Evolutionary conservation across 2,888 invertebrate species (phyloP).

Genomic region (Eremobia ochroleuca): DNA sequence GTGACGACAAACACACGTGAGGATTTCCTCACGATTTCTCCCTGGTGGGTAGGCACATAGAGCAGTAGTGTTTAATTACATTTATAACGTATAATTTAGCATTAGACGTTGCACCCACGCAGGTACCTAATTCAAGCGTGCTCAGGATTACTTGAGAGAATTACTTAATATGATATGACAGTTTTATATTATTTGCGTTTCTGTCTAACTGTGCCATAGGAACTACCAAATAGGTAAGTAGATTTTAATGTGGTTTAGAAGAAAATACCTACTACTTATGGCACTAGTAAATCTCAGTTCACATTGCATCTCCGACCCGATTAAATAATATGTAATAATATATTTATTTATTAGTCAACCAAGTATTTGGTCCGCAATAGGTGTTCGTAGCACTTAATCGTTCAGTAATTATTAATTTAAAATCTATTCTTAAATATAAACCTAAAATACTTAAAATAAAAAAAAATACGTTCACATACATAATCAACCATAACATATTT

Average conservation of each 20-base stretch:
- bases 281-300: background rate
- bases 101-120: constrained; percentile 40
- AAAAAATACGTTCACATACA: background rate
- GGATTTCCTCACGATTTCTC: constrained; percentile 50
- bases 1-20: constrained; percentile 62
- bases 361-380: background rate
- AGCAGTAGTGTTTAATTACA: constrained; percentile 35
- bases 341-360: background rate
- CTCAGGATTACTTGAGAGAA: background rate
- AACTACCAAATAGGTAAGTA: background rate
- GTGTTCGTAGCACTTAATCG: background rate
- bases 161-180: background rate
- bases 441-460: background rate
- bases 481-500: no score
- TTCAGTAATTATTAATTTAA: background rate
- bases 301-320: background rate
- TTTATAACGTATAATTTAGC: constrained; percentile 37
- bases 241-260: background rate
- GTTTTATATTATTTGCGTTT: background rate
- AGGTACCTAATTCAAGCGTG: constrained; percentile 8
- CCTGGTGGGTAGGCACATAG: constrained; percentile 21
- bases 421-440: no score
- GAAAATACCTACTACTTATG: background rate
- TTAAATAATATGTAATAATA: background rate
- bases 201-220: background rate